Conservation (phyloP, 1,140 invertebrate genomes). For the Acromyrmex echinatior region DNA sequence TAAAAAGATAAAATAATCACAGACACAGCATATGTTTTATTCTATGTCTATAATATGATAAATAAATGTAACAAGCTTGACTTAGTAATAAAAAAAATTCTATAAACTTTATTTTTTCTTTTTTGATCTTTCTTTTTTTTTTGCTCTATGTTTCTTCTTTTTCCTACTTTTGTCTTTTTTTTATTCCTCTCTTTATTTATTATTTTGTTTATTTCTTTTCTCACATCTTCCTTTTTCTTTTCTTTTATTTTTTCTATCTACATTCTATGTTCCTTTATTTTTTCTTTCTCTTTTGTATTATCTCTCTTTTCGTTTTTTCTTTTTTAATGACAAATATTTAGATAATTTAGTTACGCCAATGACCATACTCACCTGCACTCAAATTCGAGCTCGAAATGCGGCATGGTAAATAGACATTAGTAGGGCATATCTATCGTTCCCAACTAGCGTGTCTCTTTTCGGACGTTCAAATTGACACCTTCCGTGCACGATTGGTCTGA, state of each 20-base stretch:
- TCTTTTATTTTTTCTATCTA: not conserved
- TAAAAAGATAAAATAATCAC: not conserved
- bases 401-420: slow-evolving; percentile 77
- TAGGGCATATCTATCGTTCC: slow-evolving; percentile 77
- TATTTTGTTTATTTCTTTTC: not conserved
- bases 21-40: no score
- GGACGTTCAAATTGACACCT: slow-evolving; percentile 82
- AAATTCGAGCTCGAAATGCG: slow-evolving; percentile 30
- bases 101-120: not conserved
- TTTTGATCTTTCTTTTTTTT: not conserved
- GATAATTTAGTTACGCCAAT: not conserved
- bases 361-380: not conserved
- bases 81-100: not conserved
- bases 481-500: slow-evolving; percentile 76
- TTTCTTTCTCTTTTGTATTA: not conserved
- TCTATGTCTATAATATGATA: not conserved
- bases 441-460: slow-evolving; percentile 60
- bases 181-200: not conserved
- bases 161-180: not conserved
- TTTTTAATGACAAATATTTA: no score
- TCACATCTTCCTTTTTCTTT: not conserved
- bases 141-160: not conserved
- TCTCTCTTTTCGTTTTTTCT: not conserved
- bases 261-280: not conserved
- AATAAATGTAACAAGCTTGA: not conserved